Evolutionary conservation across 2,888 invertebrate genomes (phyloP).

Genomic region (Drosophila robusta): DNA sequence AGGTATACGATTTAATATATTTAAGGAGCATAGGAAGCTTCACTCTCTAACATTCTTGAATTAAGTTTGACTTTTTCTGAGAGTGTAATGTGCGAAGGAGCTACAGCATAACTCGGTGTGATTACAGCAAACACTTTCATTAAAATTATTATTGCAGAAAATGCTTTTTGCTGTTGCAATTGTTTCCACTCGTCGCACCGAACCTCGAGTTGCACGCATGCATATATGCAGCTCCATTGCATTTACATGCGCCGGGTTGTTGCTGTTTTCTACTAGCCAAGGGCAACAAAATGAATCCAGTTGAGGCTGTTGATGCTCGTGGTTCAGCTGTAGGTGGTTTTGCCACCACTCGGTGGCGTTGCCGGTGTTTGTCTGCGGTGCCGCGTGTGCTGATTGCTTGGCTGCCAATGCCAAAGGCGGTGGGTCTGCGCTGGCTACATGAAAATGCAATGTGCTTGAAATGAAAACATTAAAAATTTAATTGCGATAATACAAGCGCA

Average conservation of each 20-base stretch:
- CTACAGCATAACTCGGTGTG: slow-evolving; percentile 41
- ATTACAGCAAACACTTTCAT: slow-evolving; percentile 80
- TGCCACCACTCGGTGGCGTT: slow-evolving; percentile 35
- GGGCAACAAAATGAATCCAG: slow-evolving; percentile 68
- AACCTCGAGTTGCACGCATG: slow-evolving; percentile 57
- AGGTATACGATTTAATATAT: background rate
- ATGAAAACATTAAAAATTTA: slow-evolving; percentile 84
- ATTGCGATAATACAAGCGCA: slow-evolving; percentile 84
- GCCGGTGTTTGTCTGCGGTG: slow-evolving; percentile 76
- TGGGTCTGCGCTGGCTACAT: slow-evolving; percentile 36
- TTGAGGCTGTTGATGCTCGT: slow-evolving; percentile 51
- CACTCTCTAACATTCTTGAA: background rate
- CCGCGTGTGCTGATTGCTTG: slow-evolving; percentile 80
- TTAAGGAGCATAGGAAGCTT: no score
- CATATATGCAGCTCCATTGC: slow-evolving; percentile 31
- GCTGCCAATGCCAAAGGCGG: slow-evolving; percentile 73
- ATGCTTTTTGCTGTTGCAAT: slow-evolving; percentile 74
- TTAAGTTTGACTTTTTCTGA: slow-evolving; percentile 10
- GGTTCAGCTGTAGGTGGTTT: slow-evolving; percentile 50
- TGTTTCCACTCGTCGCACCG: slow-evolving; percentile 67
- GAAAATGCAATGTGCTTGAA: slow-evolving; percentile 81
- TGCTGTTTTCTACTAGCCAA: slow-evolving; percentile 57
- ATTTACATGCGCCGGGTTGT: slow-evolving; percentile 54
- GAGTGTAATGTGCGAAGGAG: slow-evolving; percentile 13
- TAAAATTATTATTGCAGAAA: slow-evolving; percentile 78